Conservation (phyloP, 1,140 invertebrate species). For the Zaprionus kolodkinae region DNA sequence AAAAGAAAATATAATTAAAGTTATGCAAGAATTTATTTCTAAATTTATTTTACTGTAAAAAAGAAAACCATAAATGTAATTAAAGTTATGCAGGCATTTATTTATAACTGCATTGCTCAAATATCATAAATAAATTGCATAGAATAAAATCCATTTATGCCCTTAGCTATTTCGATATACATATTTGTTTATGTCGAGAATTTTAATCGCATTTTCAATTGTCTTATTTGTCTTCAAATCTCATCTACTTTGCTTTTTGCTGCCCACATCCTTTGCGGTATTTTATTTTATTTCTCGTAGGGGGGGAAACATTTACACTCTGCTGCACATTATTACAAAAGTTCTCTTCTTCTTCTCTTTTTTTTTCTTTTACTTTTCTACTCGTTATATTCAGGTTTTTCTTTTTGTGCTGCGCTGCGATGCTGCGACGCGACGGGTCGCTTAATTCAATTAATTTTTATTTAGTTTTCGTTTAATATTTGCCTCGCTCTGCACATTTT, state of each 20-base stretch:
- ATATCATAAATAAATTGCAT: neutral
- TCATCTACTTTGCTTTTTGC: slow-evolving; percentile 56
- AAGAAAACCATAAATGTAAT: too few species aligned
- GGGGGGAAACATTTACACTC: slow-evolving; percentile 39
- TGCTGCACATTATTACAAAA: slow-evolving; percentile 65
- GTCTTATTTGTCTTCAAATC: slow-evolving; percentile 2
- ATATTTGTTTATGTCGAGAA: neutral
- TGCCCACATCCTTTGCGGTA: slow-evolving; percentile 62
- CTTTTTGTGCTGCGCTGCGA: slow-evolving; percentile 18
- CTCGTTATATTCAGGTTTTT: slow-evolving; percentile 21
- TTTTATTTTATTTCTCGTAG: slow-evolving; percentile 37
- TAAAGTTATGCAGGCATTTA: neutral
- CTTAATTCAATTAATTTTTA: slow-evolving; percentile 82
- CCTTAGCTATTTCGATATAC: neutral
- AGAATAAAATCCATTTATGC: too few species aligned
- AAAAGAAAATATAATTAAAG: too few species aligned
- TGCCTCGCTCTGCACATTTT: slow-evolving; percentile 76
- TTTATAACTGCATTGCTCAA: neutral
- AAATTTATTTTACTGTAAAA: too few species aligned
- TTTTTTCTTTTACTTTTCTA: slow-evolving; percentile 24
- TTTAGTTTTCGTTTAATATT: slow-evolving; percentile 81
- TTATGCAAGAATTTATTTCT: too few species aligned
- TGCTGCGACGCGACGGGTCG: slow-evolving; percentile 46
- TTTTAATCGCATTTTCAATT: neutral
- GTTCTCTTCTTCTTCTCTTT: slow-evolving; percentile 34